Percentiles rank a stretch among this genome's conserved stretches.
These are phyloP conservation scores for Clivina fossor DNA, from an alignment of 2,888 invertebrate genomes.

Conservation along the genomic window DNA sequence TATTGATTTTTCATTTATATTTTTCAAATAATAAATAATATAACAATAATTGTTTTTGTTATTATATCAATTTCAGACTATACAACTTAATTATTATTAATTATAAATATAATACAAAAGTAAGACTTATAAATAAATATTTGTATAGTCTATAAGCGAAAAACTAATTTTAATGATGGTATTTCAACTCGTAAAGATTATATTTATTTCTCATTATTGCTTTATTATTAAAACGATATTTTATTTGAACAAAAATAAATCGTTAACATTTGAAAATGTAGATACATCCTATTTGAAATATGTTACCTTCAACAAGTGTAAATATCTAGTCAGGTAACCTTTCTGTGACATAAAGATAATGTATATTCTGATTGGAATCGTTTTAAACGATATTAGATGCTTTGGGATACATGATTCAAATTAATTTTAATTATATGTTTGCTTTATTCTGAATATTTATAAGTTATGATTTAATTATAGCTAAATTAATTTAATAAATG, in stretches of 20 bases:
- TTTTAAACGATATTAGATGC: slow-evolving; percentile 27
- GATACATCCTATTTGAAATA: slow-evolving; percentile 28
- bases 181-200: too few relatives aligned
- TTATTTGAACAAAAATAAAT: slow-evolving; percentile 28
- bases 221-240: slow-evolving; percentile 25
- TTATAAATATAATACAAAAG: neutral
- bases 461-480: too few relatives aligned
- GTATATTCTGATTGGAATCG: slow-evolving; percentile 29
- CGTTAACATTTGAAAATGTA: slow-evolving; percentile 31
- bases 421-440: too few relatives aligned
- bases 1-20: too few relatives aligned
- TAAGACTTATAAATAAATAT: neutral
- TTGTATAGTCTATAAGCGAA: neutral
- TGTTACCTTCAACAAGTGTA: slow-evolving; percentile 19
- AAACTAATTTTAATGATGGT: too few relatives aligned
- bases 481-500: too few relatives aligned
- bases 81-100: too few relatives aligned
- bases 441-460: too few relatives aligned
- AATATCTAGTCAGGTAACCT: slow-evolving; percentile 29
- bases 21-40: too few relatives aligned
- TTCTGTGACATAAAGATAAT: slow-evolving; percentile 31
- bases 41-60: too few relatives aligned
- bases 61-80: too few relatives aligned
- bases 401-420: too few relatives aligned
- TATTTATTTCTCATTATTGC: slow-evolving; percentile 19